Base-by-base conservation (phyloP, 2,113 vertebrate genomes). In the Phalacrocorax pelagicus region DNA sequence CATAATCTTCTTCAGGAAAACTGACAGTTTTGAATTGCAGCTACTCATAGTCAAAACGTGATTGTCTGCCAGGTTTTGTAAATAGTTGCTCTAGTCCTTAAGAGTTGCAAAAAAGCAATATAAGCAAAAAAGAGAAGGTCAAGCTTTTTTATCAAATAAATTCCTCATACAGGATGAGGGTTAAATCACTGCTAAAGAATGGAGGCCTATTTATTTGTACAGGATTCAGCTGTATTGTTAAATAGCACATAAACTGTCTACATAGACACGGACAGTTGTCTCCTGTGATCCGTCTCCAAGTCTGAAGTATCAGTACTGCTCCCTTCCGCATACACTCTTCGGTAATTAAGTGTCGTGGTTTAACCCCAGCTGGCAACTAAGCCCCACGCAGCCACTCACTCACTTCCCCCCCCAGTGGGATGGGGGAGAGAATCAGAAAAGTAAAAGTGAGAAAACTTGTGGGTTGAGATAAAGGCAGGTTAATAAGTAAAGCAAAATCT, bases 181-280 rank as follows among this genome's bases (percentile, higher is more conserved):
- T 93, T 93, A 92, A 93, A 93, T 44, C 62, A 77, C 36, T 59
- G 30, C 74, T 92, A 65, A 88, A 83, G 87, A 90, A 84, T 81
- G 42, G 79, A 79, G 3, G 7, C 9, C 40, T 96, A 62, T 90
- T 93, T 88, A 82, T 94, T 90, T 90, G 44, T 57, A 73, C 40
- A 90, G 52, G 21, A 90, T 75, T 88, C 71, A 51, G 21, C 40
- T 82, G 71, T 38, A 85, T 82, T 57, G 57, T 82, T 92, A 93
- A 90, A 90, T 55, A 88, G 62, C 62, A 69, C 30, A 85, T 90
- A 90, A 92, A 94, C 65, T 52, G 85, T 81, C 46, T 66, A 66
- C 73, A 42, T 23, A 90, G 90, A 75, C 75, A 85, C 1, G 1
- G 95, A 82, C 65, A 79, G 52, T 65, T 91, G 70, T 65, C 74